Evolutionary conservation across 2,888 invertebrate species (phyloP), one percentile per base, ranked within the genome.

Genomic region (Eristalis tenax): DNA sequence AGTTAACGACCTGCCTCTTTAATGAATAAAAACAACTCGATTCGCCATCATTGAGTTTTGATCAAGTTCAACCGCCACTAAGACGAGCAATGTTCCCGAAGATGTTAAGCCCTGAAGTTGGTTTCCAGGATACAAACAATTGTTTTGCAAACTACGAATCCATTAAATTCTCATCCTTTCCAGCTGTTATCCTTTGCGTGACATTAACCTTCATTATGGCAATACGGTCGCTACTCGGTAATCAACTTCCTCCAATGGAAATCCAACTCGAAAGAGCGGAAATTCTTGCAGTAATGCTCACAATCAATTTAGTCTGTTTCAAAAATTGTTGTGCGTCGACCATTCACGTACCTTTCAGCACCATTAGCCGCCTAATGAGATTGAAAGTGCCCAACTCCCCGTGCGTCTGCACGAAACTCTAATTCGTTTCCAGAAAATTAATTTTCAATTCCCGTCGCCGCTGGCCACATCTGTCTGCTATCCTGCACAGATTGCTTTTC

Each of bases 321-420:
- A 50, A 50, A 50, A 50, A 32, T 32, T 50, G 50, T 8, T 50
- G 50, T 50, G 18, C 50, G 8, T 50, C 43, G n/a, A 43, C 11
- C 26, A 4, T 59, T 23, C 63, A 70, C 77, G 35, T 70, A 28
- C 38, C 64, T 50, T 83, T 73, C 61, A 66, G 65, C 79, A 50
- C 69, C 83, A 79, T 74, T 79, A 75, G 50, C 59, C 65, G 59
- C 79, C 74, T 83, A 79, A 79, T 83, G 83, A 79, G 74, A 70
- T 79, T 28, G 83, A 79, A 83, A 61, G 65, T 2, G 32, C 28
- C 28, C 32, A 22, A 38, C 32, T 15, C 40, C 13, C 57, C n/a
- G 23, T 38, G n/a, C 22, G 32, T n/a, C 22, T 22, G 66, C n/a
- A 68, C 50, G 8, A 61, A 26, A 26, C 22, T 40, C 32, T 59